phyloP scores from a whole-genome alignment of 1,140 invertebrate species.

The Orchesella cincta region DNA sequence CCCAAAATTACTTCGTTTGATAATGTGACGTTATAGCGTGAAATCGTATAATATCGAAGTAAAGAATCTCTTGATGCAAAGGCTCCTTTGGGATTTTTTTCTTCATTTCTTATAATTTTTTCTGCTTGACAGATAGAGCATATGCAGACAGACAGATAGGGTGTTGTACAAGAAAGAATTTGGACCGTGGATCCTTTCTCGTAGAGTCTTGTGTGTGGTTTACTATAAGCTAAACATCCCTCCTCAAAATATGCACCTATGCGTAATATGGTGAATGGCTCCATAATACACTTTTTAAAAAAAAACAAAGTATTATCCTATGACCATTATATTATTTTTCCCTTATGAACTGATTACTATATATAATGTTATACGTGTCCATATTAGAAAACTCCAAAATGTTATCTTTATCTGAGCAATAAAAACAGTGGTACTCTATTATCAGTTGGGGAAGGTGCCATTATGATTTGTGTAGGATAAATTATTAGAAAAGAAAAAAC shows the following conservation, averaged over 20 bases:
- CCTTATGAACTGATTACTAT: too few species aligned
- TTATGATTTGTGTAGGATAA: not conserved
- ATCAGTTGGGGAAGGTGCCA: conserved; percentile 21
- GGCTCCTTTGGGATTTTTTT: too few species aligned
- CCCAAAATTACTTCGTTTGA: conserved; percentile 17
- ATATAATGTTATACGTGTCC: too few species aligned
- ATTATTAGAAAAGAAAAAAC: conserved; percentile 1
- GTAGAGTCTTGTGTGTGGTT: not conserved
- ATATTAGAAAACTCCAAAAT: conserved; percentile 5
- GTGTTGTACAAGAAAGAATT: not conserved
- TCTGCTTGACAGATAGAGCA: not conserved
- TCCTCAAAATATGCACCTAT: too few species aligned
- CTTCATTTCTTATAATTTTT: not conserved
- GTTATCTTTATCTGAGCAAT: not conserved
- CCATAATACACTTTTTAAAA: too few species aligned
- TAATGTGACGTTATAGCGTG: conserved; percentile 11
- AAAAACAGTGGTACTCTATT: conserved; percentile 4
- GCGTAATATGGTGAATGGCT: too few species aligned
- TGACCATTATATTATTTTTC: too few species aligned
- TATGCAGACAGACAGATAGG: not conserved
- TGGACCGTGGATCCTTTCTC: not conserved
- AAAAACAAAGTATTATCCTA: too few species aligned
- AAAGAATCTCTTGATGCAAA: not conserved
- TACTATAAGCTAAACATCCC: too few species aligned
- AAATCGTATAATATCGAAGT: not conserved